Percentiles rank a stretch among this genome's conserved stretches.
These are phyloP conservation scores for Torymus tubicola DNA, from an alignment of 2,888 invertebrate species.

Conservation along the genomic window DNA sequence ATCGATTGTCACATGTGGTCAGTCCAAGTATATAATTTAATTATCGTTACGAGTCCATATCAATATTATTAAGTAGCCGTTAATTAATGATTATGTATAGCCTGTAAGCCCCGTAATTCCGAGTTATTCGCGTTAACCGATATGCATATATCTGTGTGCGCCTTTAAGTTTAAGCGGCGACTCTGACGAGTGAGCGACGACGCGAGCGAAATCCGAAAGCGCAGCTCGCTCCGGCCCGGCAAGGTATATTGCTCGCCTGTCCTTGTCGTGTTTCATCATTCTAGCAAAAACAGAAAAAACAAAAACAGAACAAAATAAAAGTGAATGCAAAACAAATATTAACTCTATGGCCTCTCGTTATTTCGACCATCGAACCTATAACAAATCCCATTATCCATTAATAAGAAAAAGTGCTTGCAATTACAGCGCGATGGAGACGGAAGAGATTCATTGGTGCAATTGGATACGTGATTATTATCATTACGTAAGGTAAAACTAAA, in stretches of 20 bases:
- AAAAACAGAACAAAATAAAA: constrained; percentile 8
- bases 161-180: constrained; percentile 24
- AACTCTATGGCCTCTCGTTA: not conserved
- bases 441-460: too few relatives aligned
- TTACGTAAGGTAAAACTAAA: too few relatives aligned
- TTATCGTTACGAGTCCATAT: constrained; percentile 71
- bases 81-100: constrained; percentile 68
- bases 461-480: too few relatives aligned
- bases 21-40: constrained; percentile 65
- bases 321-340: constrained; percentile 14
- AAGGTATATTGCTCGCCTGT: not conserved
- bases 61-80: constrained; percentile 69
- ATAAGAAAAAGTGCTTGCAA: too few relatives aligned
- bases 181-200: not conserved
- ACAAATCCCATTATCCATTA: not conserved
- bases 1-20: constrained; percentile 37
- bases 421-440: too few relatives aligned
- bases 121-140: constrained; percentile 21
- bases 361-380: not conserved
- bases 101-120: constrained; percentile 40
- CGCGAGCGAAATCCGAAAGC: not conserved
- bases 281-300: constrained; percentile 17
- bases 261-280: constrained; percentile 6
- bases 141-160: constrained; percentile 4
- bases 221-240: not conserved